Conservation (phyloP, 2,888 invertebrate genomes). For the Halocaridina rubra region DNA sequence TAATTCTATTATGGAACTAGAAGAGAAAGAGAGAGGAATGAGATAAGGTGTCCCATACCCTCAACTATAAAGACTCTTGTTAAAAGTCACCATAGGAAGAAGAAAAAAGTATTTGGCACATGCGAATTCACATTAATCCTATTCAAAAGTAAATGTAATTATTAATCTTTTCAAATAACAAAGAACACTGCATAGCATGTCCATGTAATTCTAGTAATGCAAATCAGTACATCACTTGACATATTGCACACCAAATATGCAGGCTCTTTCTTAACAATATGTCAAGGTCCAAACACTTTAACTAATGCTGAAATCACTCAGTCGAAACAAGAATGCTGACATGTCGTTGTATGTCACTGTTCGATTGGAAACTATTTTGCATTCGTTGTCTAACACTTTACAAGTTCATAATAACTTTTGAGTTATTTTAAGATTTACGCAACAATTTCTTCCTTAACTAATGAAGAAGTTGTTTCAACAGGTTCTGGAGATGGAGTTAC, state of each 20-base stretch:
- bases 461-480: slow-evolving; percentile 9
- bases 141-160: slow-evolving; percentile 59
- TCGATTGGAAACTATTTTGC: slow-evolving; percentile 22
- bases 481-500: background rate
- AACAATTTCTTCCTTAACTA: slow-evolving; percentile 20
- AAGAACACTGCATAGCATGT: slow-evolving; percentile 60
- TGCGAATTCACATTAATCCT: slow-evolving; percentile 61
- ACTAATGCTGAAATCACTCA: slow-evolving; percentile 2
- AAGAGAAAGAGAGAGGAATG: slow-evolving; percentile 22
- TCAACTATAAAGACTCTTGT: slow-evolving; percentile 17
- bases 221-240: slow-evolving; percentile 50
- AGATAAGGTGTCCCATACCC: slow-evolving; percentile 17
- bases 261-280: slow-evolving; percentile 46
- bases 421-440: slow-evolving; percentile 1
- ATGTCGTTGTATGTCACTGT: slow-evolving; percentile 45
- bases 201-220: slow-evolving; percentile 55
- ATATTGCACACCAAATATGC: slow-evolving; percentile 59
- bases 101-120: slow-evolving; percentile 56
- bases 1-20: slow-evolving; percentile 42
- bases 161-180: slow-evolving; percentile 50
- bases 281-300: slow-evolving; percentile 46
- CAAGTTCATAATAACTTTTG: background rate
- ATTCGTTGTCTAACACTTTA: slow-evolving; percentile 41
- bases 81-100: slow-evolving; percentile 28
- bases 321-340: slow-evolving; percentile 36